Conservation (phyloP, 2,888 invertebrate species). For the Alloplasta piceator region DNA sequence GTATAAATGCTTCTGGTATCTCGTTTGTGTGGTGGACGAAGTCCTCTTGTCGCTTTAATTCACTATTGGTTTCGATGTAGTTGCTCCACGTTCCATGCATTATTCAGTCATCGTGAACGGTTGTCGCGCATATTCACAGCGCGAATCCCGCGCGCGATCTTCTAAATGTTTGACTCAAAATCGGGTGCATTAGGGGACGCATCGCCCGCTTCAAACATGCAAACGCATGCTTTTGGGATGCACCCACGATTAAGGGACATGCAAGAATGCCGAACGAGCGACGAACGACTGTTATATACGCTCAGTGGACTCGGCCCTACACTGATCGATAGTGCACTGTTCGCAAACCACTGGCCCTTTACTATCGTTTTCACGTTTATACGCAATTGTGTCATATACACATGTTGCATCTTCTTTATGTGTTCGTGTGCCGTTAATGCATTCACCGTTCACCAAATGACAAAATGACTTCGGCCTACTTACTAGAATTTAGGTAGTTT, state of each 20-base stretch:
- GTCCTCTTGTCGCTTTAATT: slow-evolving; percentile 71
- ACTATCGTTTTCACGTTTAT: slow-evolving; percentile 12
- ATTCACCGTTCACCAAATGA: slow-evolving; percentile 58
- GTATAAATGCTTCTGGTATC: neutral
- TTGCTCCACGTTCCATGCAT: slow-evolving; percentile 70
- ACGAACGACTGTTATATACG: neutral
- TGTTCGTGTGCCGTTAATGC: slow-evolving; percentile 48
- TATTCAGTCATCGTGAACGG: slow-evolving; percentile 69
- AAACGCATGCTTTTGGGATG: slow-evolving; percentile 41
- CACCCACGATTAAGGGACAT: slow-evolving; percentile 20
- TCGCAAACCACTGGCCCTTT: slow-evolving; percentile 38
- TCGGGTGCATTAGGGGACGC: slow-evolving; percentile 39
- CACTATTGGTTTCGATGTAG: slow-evolving; percentile 70
- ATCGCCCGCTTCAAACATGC: slow-evolving; percentile 19
- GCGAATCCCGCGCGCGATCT: slow-evolving; percentile 49
- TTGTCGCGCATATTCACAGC: slow-evolving; percentile 71
- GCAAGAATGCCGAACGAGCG: neutral
- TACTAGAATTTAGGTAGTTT: slow-evolving; percentile 11
- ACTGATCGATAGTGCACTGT: slow-evolving; percentile 57
- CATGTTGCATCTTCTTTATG: neutral
- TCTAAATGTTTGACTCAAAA: slow-evolving; percentile 71
- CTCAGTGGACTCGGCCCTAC: slow-evolving; percentile 26
- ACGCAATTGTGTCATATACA: slow-evolving; percentile 12
- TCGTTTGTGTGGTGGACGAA: neutral
- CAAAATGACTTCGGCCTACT: slow-evolving; percentile 64